These are phyloP conservation scores for Salvelinus sp. DNA, from an alignment of 2,113 vertebrate genomes.

Conservation along the genomic window DNA sequence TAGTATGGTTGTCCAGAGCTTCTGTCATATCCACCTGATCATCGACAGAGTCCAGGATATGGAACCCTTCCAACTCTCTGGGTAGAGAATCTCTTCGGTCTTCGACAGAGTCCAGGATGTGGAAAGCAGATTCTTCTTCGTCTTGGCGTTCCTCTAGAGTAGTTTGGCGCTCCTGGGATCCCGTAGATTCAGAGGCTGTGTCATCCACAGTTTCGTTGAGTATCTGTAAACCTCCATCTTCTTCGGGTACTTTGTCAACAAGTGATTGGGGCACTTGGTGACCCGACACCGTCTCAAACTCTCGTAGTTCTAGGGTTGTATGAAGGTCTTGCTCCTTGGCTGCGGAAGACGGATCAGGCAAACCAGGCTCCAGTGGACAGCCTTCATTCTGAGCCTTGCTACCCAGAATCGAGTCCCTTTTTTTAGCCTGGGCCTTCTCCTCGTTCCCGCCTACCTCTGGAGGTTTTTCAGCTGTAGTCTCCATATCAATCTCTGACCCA, in stretches of 20 bases:
- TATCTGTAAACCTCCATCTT: constrained; percentile 3
- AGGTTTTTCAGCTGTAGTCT: constrained; percentile 9
- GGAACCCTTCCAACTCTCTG: constrained; percentile 8
- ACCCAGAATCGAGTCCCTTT: not conserved
- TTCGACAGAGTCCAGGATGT: not conserved
- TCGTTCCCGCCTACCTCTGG: not conserved
- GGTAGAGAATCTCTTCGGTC: not conserved
- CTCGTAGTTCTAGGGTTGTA: not conserved
- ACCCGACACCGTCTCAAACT: not conserved
- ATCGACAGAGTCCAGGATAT: constrained; percentile 34
- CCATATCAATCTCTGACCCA: constrained; percentile 16
- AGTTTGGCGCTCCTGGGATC: too few relatives aligned
- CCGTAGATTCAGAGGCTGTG: too few relatives aligned
- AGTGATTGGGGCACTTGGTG: not conserved
- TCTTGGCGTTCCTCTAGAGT: not conserved
- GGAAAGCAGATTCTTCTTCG: not conserved
- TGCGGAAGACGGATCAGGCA: not conserved
- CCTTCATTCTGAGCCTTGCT: too few relatives aligned
- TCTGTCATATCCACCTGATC: not conserved
- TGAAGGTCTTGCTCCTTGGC: not conserved
- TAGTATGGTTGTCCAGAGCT: constrained; percentile 31
- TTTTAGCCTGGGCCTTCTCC: constrained; percentile 6
- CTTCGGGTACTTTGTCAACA: not conserved
- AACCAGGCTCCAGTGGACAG: not conserved
- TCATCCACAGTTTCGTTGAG: constrained; percentile 30